A percentile compares a stretch with the other conserved stretches of the same genome.
Evolutionary conservation across 2,113 vertebrate genomes (phyloP).

Genomic region (Mesitornis unicolor): DNA sequence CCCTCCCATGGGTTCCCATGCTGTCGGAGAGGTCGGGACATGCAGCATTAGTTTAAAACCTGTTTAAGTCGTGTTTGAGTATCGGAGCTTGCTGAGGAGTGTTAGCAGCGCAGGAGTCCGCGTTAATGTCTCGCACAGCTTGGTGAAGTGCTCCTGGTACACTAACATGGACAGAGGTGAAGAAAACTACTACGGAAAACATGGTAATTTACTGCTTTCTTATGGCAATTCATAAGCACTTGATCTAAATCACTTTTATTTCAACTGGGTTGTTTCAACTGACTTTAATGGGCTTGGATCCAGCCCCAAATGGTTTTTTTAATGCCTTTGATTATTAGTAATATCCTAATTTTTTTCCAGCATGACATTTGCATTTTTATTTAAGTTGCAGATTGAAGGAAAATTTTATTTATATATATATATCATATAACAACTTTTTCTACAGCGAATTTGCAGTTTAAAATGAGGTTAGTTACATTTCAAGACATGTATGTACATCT

Average conservation of each 20-base stretch:
- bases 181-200: constrained; percentile 60
- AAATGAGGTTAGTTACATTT: too few species aligned
- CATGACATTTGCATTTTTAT: not conserved
- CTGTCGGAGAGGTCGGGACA: too few species aligned
- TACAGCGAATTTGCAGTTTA: too few species aligned
- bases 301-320: not conserved
- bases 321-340: not conserved
- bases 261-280: not conserved
- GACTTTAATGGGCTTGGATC: not conserved
- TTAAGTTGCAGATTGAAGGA: not conserved
- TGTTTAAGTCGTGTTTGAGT: not conserved
- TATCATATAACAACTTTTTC: not conserved
- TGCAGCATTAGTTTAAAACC: too few species aligned
- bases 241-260: not conserved
- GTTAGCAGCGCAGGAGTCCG: not conserved
- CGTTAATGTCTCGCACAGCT: not conserved
- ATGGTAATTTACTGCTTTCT: constrained; percentile 33
- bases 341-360: not conserved
- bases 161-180: constrained; percentile 6
- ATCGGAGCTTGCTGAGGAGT: not conserved
- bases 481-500: too few species aligned
- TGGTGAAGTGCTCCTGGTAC: not conserved
- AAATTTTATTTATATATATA: not conserved
- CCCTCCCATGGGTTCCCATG: too few species aligned
- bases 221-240: not conserved